These are phyloP conservation scores for Leistus spinibarbis DNA, from an alignment of 2,888 invertebrate species.

Conservation along the genomic window DNA sequence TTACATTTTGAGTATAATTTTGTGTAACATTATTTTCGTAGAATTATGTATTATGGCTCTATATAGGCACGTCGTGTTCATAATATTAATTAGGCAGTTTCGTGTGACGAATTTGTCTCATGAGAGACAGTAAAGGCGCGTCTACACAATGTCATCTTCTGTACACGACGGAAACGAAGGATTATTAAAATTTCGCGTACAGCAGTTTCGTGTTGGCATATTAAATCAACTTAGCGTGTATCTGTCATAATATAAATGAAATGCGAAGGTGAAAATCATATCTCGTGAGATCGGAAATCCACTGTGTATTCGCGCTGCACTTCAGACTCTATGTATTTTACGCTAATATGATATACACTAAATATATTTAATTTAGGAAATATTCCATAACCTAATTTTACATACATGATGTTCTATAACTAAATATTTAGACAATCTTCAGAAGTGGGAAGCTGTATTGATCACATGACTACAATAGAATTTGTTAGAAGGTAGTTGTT, in stretches of 20 bases:
- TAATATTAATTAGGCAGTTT: slow-evolving; percentile 28
- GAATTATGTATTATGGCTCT: slow-evolving; percentile 13
- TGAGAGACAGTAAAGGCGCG: neutral
- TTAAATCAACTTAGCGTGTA: neutral
- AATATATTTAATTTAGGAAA: too few relatives aligned
- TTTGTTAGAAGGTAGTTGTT: too few relatives aligned
- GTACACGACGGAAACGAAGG: neutral
- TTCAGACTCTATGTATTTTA: neutral
- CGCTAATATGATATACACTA: too few relatives aligned
- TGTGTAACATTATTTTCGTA: neutral
- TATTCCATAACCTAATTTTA: too few relatives aligned
- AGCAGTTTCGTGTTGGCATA: neutral
- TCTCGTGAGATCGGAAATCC: neutral
- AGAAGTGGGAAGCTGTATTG: too few relatives aligned
- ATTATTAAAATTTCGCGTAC: neutral
- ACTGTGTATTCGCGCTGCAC: neutral
- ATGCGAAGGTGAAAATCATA: neutral
- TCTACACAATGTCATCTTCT: neutral
- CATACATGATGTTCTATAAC: too few relatives aligned
- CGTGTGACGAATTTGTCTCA: slow-evolving; percentile 17
- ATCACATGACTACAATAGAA: too few relatives aligned
- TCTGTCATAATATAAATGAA: neutral
- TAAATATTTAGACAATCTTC: too few relatives aligned
- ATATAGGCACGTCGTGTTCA: slow-evolving; percentile 1
- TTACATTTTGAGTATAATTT: neutral